Conservation (phyloP, 2,888 invertebrate genomes). For the Ectemnius lituratus region DNA sequence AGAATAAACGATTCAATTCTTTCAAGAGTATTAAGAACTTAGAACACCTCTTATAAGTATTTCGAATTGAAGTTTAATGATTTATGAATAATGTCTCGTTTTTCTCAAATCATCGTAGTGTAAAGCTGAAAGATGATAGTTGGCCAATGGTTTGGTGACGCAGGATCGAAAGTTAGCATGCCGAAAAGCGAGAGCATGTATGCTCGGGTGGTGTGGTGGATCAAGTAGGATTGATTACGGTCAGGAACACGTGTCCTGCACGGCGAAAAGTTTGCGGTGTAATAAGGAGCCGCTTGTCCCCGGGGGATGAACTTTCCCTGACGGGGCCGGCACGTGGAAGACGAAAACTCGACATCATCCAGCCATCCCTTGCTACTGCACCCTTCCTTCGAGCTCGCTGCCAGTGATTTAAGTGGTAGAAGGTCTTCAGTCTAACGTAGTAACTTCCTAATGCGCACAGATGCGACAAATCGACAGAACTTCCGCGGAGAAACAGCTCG, state of each 20-base stretch:
- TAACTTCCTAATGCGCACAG: conserved; percentile 75
- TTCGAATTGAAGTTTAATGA: no score
- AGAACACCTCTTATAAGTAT: background rate
- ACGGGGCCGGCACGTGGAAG: conserved; percentile 59
- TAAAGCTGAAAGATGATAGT: no score
- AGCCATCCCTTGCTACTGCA: conserved; percentile 29
- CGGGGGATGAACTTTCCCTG: conserved; percentile 61
- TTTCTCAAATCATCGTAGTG: no score
- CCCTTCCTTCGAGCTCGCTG: conserved; percentile 53
- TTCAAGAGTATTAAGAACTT: background rate
- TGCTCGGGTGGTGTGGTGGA: conserved; percentile 12
- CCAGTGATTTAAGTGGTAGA: conserved; percentile 72
- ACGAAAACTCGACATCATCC: conserved; percentile 45
- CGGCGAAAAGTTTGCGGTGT: conserved; percentile 56
- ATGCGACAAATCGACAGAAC: conserved; percentile 77
- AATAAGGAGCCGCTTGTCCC: conserved; percentile 61
- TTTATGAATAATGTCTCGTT: no score
- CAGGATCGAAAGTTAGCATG: no score
- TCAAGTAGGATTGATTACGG: conserved; percentile 42
- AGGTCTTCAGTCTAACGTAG: conserved; percentile 62
- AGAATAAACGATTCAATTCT: background rate
- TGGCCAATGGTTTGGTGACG: no score
- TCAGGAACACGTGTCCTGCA: conserved; percentile 46
- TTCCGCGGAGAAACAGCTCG: conserved; percentile 64
- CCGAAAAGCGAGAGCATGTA: background rate